Percentiles rank a stretch among this genome's conserved stretches.
Conservation (phyloP, 2,113 vertebrate species). For the Vulpes ferrilata region DNA sequence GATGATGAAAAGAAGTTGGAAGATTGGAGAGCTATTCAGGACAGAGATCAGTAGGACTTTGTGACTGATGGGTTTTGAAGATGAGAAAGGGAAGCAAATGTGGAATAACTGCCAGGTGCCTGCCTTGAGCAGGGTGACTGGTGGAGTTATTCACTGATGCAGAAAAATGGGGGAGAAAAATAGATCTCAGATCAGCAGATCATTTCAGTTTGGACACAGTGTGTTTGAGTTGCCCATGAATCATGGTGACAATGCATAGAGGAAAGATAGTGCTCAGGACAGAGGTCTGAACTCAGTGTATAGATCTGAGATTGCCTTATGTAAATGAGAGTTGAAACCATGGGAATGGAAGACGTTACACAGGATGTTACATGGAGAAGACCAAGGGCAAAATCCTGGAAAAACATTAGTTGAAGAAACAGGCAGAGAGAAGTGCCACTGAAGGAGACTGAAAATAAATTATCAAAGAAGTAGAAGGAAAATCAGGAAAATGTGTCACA, state of each 20-base stretch:
- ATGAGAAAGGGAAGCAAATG: neutral
- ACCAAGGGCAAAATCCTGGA: constrained; percentile 9
- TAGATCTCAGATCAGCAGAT: neutral
- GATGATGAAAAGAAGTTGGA: neutral
- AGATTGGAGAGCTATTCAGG: neutral
- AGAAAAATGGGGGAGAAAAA: constrained; percentile 19
- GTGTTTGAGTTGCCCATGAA: neutral
- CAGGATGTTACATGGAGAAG: neutral
- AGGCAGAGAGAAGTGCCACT: neutral
- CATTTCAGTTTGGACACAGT: neutral
- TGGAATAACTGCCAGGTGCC: neutral
- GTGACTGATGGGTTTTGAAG: neutral
- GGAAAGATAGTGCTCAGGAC: neutral
- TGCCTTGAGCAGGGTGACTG: neutral
- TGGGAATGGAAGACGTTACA: neutral
- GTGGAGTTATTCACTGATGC: neutral
- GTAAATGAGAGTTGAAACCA: neutral
- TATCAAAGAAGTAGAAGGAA: neutral
- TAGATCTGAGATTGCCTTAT: neutral
- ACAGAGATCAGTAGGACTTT: neutral
- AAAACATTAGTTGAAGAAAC: neutral
- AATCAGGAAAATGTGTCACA: neutral
- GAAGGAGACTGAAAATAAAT: neutral
- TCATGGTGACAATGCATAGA: neutral
- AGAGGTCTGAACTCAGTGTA: neutral